phyloP scores from a whole-genome alignment of 2,113 vertebrate species.

The Plectropomus leopardus region DNA sequence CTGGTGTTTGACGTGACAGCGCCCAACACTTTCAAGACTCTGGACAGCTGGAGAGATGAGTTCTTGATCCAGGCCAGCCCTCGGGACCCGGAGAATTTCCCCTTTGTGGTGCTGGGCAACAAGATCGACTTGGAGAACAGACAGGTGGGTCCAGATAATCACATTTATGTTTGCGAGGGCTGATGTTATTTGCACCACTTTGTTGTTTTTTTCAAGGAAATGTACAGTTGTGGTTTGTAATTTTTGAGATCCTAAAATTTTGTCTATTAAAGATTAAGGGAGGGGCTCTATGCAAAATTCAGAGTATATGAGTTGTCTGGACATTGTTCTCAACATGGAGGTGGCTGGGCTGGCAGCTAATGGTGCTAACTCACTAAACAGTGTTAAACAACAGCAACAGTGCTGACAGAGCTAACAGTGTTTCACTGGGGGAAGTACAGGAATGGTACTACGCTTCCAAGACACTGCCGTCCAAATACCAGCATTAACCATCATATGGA shows the following conservation, averaged over 20 bases:
- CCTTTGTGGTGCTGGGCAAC: slow-evolving; percentile 95
- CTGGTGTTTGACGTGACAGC: slow-evolving; percentile 96
- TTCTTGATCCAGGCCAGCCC: slow-evolving; percentile 97
- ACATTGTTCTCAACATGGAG: no score
- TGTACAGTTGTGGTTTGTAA: not conserved
- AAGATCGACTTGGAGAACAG: slow-evolving; percentile 98
- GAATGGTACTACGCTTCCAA: no score
- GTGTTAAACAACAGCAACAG: no score
- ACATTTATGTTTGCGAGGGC: not conserved
- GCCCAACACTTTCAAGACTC: slow-evolving; percentile 95
- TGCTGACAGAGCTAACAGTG: no score
- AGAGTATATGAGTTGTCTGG: no score
- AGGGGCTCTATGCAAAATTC: no score
- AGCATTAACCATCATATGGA: no score
- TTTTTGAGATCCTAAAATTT: not conserved
- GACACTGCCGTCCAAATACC: no score
- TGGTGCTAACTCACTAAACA: no score
- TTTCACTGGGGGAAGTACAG: no score
- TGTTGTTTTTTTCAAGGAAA: not conserved
- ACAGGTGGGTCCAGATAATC: slow-evolving; percentile 65
- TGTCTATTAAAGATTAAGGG: no score
- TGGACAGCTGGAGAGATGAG: slow-evolving; percentile 96
- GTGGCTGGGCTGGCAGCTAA: no score
- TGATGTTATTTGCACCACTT: not conserved
- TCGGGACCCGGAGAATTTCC: slow-evolving; percentile 95